Conservation (phyloP, 2,888 invertebrate species). For the Apamea crenata region DNA sequence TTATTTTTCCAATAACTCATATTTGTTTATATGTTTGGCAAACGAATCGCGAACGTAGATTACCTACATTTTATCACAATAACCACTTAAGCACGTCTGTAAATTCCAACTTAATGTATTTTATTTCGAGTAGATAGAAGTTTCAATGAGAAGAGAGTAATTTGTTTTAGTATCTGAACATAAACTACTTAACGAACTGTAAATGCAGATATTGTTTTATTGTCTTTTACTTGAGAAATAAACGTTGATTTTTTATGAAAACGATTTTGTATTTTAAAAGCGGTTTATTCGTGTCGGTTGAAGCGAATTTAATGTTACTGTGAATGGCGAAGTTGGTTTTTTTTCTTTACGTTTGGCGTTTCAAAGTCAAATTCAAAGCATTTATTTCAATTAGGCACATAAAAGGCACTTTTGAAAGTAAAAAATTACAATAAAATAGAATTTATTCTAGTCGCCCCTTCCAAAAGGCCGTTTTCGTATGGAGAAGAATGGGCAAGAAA, state of each 20-base stretch:
- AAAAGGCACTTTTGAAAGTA: too few relatives aligned
- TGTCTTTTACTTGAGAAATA: conserved; percentile 30
- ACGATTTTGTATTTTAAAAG: conserved; percentile 28
- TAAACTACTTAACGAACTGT: conserved; percentile 55
- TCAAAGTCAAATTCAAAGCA: background rate
- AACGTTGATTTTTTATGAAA: conserved; percentile 30
- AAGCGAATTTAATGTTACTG: conserved; percentile 25
- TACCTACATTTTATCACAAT: conserved; percentile 10
- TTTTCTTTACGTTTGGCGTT: background rate
- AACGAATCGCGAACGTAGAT: too few relatives aligned
- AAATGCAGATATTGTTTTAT: conserved; percentile 51
- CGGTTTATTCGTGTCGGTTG: conserved; percentile 16
- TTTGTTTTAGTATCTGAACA: conserved; percentile 37
- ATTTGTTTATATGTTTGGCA: too few relatives aligned
- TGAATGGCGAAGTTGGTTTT: conserved; percentile 10
- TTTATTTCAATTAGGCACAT: too few relatives aligned
- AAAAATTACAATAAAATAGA: too few relatives aligned
- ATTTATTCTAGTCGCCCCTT: too few relatives aligned
- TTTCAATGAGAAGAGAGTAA: conserved; percentile 40
- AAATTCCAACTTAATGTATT: conserved; percentile 21
- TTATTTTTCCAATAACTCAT: too few relatives aligned
- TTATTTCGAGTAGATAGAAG: conserved; percentile 26
- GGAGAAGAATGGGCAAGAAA: too few relatives aligned
- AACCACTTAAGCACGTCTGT: conserved; percentile 23
- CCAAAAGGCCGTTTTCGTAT: too few relatives aligned